Evolutionary conservation across 2,888 invertebrate species (phyloP), one percentile per base, ranked within the genome.

Genomic region (Crioceris asparagi): DNA sequence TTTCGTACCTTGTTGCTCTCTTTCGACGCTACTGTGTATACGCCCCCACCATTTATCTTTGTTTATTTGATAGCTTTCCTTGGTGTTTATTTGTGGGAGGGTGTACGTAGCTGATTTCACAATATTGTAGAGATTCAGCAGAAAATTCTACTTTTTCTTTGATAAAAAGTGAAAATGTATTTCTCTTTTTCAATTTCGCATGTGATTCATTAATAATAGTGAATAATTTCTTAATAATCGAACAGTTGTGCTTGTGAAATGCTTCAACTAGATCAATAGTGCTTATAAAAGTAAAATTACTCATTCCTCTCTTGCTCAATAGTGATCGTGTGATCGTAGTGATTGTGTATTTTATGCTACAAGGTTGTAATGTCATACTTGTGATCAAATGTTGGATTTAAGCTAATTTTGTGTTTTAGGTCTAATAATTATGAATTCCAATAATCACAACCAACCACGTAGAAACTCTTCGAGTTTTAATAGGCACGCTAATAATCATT

Each of bases 401-500:
- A 39, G 19, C 32, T 40, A 39, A 36, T 43, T 35, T 41, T 36
- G 35, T 45, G 36, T 46, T 51, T 38, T 40, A 48, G 50, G 41
- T 38, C 45, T 40, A 34, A 40, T 33, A 43, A 51, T 47, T 46
- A 64, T 64, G 64, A 64, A 63, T 60, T 55, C 63, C 38, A 64
- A 62, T 48, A 63, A 61, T 52, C 63, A 64, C 51, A 61, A 60
- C 48, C 61, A 58, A 48, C 50, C 60, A 40, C 56, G 62, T 44
- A 60, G 62, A 44, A 62, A 60, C 45, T 61, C 63, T 31, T 59
- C 61, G 35, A 60, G 59, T 33, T 65, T 61, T 45, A 61, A 49
- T 45, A 57, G 64, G 45, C 64, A 64, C 51, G 49, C 57, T 29
- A 62, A 59, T 45, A 60, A 56, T 46, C 63, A 64, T 43, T 50